phyloP scores from a whole-genome alignment of 2,888 invertebrate genomes.

The Tenodera sinensis region DNA sequence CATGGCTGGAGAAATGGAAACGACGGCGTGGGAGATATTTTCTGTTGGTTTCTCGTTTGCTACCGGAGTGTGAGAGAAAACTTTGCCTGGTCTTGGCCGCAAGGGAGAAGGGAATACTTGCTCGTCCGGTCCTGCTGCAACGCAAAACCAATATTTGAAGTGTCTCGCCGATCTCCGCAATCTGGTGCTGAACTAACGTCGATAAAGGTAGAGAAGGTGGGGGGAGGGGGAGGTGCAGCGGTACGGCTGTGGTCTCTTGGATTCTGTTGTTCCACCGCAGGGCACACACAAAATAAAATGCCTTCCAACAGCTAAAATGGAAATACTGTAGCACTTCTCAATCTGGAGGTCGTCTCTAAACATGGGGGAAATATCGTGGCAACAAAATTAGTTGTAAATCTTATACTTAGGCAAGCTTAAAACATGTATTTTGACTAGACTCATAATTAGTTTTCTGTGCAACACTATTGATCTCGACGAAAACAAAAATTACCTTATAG shows the following conservation, averaged over 20 bases:
- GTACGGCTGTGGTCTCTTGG: neutral
- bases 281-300: neutral
- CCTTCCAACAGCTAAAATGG: neutral
- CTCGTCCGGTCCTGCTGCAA: neutral
- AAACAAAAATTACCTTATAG: too few relatives aligned
- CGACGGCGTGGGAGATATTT: neutral
- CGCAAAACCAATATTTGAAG: neutral
- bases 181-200: neutral
- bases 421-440: too few relatives aligned
- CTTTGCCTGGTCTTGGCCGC: neutral
- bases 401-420: too few relatives aligned
- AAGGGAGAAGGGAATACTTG: neutral
- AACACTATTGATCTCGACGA: too few relatives aligned
- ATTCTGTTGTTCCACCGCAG: neutral
- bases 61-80: neutral
- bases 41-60: neutral
- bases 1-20: neutral
- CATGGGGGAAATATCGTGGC: too few relatives aligned
- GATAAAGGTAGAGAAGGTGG: neutral
- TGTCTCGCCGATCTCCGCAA: neutral
- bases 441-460: too few relatives aligned
- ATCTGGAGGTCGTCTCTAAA: neutral
- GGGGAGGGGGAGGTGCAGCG: neutral
- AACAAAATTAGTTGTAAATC: too few relatives aligned
- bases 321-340: neutral